Evolutionary conservation across 2,113 vertebrate species (phyloP), one percentile per base, ranked within the genome.

Genomic region (Tiliqua scincoides): DNA sequence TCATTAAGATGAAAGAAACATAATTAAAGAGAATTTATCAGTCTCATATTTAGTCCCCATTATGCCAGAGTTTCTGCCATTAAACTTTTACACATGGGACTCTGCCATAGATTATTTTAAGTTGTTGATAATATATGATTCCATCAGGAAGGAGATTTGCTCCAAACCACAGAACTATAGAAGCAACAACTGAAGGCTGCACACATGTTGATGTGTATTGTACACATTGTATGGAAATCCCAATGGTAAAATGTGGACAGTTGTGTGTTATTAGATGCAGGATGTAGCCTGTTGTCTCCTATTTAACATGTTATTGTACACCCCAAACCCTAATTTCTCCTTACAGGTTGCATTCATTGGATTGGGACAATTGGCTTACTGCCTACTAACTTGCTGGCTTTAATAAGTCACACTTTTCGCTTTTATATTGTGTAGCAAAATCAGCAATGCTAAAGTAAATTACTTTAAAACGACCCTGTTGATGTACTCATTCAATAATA

Each of bases 401-500:
- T 10, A 23, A 6, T 20, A 2, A 30, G 6, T 40, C 0, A 2
- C 2, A 0, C 1, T 32, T 9, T 1, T 8, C 21, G 48, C 35
- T 11, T 6, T 48, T 30, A 14, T 65, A 14, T 30, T 76, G 30
- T 32, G 30, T n/a, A 32, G 82, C 17, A 59, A 61, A 40, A 59
- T 57, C 25, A 61, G 25, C 27, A 83, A 40, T 62, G 10, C 52
- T 32, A 59, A 61, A 83, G 21, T 10, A 43, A 15, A 11, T 83
- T 73, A 57, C 73, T 83, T 73, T 83, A 83, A 82, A 83, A 1
- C 21, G 71, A 21, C 6, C 30, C 32, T 71, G 21, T 54, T 81
- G 18, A 6, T 82, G 35, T 76, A 57, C 25, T 23, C 54, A 78
- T 35, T 78, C 57, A 43, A 40, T 62, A 43, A 43, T n/a, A 43